These are phyloP conservation scores for Pammene fasciana DNA, from an alignment of 2,888 invertebrate genomes.

Conservation along the genomic window DNA sequence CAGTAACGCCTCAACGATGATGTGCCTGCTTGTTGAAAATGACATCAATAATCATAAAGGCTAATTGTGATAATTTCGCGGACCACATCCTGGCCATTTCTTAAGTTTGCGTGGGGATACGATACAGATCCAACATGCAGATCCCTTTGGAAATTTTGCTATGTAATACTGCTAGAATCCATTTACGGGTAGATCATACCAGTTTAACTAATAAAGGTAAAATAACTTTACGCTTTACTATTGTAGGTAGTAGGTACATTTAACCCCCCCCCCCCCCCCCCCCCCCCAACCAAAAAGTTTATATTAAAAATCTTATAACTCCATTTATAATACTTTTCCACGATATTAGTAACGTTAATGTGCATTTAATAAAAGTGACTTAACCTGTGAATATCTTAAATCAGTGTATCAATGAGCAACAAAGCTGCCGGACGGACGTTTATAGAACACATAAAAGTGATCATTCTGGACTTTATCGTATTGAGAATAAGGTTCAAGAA, in stretches of 20 bases:
- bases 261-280: too few relatives aligned
- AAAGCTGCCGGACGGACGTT: constrained; percentile 20
- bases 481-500: neutral
- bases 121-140: neutral
- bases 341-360: neutral
- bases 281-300: neutral
- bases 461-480: neutral
- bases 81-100: too few relatives aligned
- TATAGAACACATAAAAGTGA: neutral
- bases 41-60: neutral
- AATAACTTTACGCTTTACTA: neutral
- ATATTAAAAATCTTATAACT: constrained; percentile 1
- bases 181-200: too few relatives aligned
- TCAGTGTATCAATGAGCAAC: constrained; percentile 38
- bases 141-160: too few relatives aligned
- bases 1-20: too few relatives aligned
- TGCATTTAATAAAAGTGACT: constrained; percentile 32
- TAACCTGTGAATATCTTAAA: constrained; percentile 29
- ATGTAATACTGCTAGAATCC: too few relatives aligned
- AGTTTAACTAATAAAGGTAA: too few relatives aligned
- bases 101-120: too few relatives aligned
- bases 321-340: neutral
- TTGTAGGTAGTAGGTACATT: neutral
- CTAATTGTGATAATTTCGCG: too few relatives aligned
- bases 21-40: too few relatives aligned